phyloP scores from a whole-genome alignment of 2,113 vertebrate species.

The Vulpes ferrilata region DNA sequence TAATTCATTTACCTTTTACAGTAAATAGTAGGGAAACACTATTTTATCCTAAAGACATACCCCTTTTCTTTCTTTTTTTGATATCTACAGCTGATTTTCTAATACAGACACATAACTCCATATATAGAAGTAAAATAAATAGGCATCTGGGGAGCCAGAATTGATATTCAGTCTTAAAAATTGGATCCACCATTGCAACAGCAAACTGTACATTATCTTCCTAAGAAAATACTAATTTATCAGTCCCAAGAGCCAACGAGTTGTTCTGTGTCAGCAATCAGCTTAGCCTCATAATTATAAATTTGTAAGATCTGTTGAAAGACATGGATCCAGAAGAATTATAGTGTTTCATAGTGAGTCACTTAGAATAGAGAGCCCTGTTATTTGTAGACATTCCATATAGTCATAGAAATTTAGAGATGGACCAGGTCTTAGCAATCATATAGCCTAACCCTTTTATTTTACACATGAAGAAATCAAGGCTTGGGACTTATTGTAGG shows the following conservation, averaged over 20 bases:
- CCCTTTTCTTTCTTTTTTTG: conserved; percentile 38
- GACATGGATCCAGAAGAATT: conserved; percentile 74
- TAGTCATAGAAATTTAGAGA: conserved; percentile 64
- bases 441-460: conserved; percentile 2
- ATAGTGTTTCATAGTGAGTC: conserved; percentile 77
- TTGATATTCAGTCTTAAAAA: conserved; percentile 69
- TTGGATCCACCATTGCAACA: conserved; percentile 48
- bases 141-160: conserved; percentile 63
- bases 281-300: conserved; percentile 80
- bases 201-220: conserved; percentile 79
- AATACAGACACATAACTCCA: conserved; percentile 21
- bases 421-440: conserved; percentile 57
- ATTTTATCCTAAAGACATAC: neutral
- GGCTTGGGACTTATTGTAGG: conserved; percentile 5
- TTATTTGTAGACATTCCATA: conserved; percentile 74
- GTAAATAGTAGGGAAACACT: neutral
- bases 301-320: conserved; percentile 80
- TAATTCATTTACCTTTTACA: conserved; percentile 31
- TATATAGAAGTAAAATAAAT: conserved; percentile 75
- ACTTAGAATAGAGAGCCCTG: conserved; percentile 66
- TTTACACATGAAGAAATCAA: conserved; percentile 66
- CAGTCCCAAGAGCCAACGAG: conserved; percentile 73
- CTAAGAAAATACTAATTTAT: conserved; percentile 83
- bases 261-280: conserved; percentile 76
- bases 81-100: conserved; percentile 34